Evolutionary conservation across 2,888 invertebrate species (phyloP), one percentile per base, ranked within the genome.

Genomic region (Hyppa rectilinea): DNA sequence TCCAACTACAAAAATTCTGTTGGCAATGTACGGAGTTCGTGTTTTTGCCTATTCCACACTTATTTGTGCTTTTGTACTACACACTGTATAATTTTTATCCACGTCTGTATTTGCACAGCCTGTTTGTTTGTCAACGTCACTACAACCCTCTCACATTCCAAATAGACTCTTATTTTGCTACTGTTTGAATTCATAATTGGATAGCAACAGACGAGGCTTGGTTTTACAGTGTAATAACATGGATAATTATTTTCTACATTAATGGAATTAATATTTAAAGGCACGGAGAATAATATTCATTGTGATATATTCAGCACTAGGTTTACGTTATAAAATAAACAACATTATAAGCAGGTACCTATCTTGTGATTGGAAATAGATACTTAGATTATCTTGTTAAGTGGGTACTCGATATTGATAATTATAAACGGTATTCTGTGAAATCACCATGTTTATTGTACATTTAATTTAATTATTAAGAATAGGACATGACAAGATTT

Each of bases 21-120:
- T 38, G 38, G 40, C 36, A 53, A 31, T 23, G 36, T 55, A 34
- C 29, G 10, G 26, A 20, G 31, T 26, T 47, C 36, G 38, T 60
- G 38, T 63, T 72, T 75, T 66, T 49, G 47, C 47, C 29, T 23
- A 31, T 40, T 53, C 47, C 26, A 65, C 36, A 55, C 36, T 26
- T 52, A 69, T 64, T 72, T 29, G 64, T 79, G 74, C 75, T 83
- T 85, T 82, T 83, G 72, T 83, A 70, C 71, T 66, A 52, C 58
- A 52, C 38, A 23, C 9, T 77, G 56, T 70, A 66, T 82, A 68
- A 69, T 82, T 85, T 84, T 82, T 82, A 78, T 81, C 64, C 71
- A 67, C 72, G 83, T 83, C 87, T 87, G 84, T 88, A 80, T 90
- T 90, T 89, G 76, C 63, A 78, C 89, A 90, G 89, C 75, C 77